A percentile compares a stretch with the other conserved stretches of the same genome.
Evolutionary conservation across 2,888 invertebrate species (phyloP).

Genomic region (Caenorhabditis parvicauda): DNA sequence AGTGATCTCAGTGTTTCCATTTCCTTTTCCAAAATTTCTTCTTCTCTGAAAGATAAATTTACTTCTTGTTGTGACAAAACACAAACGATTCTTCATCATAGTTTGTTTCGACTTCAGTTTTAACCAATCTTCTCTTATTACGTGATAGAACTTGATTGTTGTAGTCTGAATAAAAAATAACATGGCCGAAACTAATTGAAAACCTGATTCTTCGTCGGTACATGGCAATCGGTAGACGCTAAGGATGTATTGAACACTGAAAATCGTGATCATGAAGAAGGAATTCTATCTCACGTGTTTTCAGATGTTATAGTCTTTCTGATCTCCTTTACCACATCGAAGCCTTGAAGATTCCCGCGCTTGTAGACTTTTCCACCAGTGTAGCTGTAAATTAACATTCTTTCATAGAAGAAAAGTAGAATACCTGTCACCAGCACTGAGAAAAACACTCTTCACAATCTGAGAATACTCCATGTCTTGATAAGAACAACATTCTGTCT

Average conservation of each 20-base stretch:
- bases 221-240: constrained; percentile 46
- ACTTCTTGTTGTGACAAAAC: background rate
- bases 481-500: constrained; percentile 53
- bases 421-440: constrained; percentile 44
- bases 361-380: constrained; percentile 38
- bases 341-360: constrained; percentile 32
- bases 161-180: background rate
- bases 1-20: no score
- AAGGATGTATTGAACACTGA: constrained; percentile 50
- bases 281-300: constrained; percentile 23
- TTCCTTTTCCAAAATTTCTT: background rate
- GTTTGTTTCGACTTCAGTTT: background rate
- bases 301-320: constrained; percentile 49
- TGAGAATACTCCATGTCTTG: constrained; percentile 37
- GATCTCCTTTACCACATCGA: constrained; percentile 58
- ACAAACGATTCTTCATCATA: no score
- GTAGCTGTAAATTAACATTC: constrained; percentile 8
- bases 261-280: constrained; percentile 2
- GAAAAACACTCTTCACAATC: constrained; percentile 42
- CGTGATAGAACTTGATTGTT: background rate
- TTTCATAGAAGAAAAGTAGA: background rate
- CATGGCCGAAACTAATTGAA: background rate
- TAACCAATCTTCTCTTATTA: background rate
- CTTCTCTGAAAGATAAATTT: constrained; percentile 3
- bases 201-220: no score